Evolutionary conservation across 2,797 vertebrate species (phyloP), one percentile per base, ranked within the genome.

Genomic region (Spea hammondii): DNA sequence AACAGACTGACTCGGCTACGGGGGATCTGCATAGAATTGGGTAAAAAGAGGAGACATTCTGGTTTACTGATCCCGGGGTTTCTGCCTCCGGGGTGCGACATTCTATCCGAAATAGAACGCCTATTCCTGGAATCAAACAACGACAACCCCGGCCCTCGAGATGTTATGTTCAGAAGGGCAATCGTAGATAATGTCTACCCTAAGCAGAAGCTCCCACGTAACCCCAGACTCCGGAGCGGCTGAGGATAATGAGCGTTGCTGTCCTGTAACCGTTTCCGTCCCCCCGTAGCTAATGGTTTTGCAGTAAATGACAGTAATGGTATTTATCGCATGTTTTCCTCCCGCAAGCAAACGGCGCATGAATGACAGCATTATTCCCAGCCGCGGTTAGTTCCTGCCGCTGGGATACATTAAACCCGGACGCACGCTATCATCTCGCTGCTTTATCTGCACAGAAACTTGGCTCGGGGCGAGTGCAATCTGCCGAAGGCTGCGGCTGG

Each of bases 361-460:
- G 76, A 78, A 78, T 71, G 69, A 70, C 47, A n/a, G 47, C 44
- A 57, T 78, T 72, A 65, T 72, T 64, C 70, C 46, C 1, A 53
- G 32, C 5, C 45, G 4, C 44, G 8, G 14, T 50, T 54, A 67
- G 17, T 48, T 72, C 69, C 68, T 72, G 46, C 49, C 70, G 44
- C 62, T 78, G 51, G 48, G 77, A 72, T 72, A 72, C 70, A 72
- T 72, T 78, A 72, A 53, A 57, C 62, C 77, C 60, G 53, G 70
- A 72, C 76, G 67, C 66, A 66, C 55, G 64, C 72, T 78, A 78
- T 78, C 64, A 46, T 65, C 49, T 78, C 70, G 72, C 66, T 78
- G 77, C 62, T 72, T 65, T 72, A 78, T 78, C 77, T 78, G n/a
- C 65, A 67, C 70, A 78, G 48, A 78, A 57, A 78, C 77, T 78